Percentiles rank a stretch among this genome's conserved stretches.
phyloP scores from a whole-genome alignment of 2,888 invertebrate genomes.

The Amphipoea lucens region DNA sequence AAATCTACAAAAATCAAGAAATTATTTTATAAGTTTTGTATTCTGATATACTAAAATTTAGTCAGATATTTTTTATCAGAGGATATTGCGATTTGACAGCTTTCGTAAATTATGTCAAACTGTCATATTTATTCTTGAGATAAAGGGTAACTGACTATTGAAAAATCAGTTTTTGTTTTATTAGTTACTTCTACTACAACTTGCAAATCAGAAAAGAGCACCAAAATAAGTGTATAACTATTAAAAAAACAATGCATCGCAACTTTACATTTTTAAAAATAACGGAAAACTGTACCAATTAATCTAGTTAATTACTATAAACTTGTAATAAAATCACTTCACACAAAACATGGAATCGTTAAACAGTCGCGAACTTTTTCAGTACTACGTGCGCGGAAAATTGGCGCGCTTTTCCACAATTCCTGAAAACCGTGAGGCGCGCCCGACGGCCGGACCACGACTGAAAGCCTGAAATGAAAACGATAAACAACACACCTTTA shows the following conservation, averaged over 20 bases:
- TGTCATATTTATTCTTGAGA: background rate
- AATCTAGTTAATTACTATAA: background rate
- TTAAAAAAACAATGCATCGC: background rate
- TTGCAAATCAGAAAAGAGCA: background rate
- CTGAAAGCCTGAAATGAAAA: constrained; percentile 83
- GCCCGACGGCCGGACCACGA: constrained; percentile 70
- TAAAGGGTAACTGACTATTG: background rate
- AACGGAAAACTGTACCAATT: background rate
- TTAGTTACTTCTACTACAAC: background rate
- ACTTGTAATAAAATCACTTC: constrained; percentile 12
- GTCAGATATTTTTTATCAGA: background rate
- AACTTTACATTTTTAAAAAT: background rate
- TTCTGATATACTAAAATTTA: background rate
- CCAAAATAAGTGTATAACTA: background rate
- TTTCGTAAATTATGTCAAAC: background rate
- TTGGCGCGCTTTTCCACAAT: constrained; percentile 64
- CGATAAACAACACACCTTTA: constrained; percentile 54
- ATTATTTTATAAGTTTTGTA: background rate
- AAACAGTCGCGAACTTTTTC: constrained; percentile 25
- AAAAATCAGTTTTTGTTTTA: background rate
- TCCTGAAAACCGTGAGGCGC: constrained; percentile 73
- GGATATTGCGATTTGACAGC: background rate
- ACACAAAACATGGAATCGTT: background rate
- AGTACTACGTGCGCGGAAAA: constrained; percentile 57
- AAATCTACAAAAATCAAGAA: background rate